Percentiles rank a stretch among this genome's conserved stretches.
These are phyloP conservation scores for Acleris cristana DNA, from an alignment of 2,888 invertebrate species.

Conservation along the genomic window DNA sequence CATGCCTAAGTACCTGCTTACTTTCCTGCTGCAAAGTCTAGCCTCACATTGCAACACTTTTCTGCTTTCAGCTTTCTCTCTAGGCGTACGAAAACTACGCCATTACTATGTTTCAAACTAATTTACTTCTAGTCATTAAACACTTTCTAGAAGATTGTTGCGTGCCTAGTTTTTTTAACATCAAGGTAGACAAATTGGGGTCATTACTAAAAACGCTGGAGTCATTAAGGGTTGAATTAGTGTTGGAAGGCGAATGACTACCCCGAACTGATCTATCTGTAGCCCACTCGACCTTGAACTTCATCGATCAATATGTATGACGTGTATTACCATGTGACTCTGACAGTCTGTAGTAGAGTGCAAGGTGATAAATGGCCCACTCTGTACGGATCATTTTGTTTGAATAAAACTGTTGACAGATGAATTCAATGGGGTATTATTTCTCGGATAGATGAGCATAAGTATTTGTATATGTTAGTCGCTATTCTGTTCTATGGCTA, in stretches of 20 bases:
- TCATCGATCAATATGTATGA: conserved; percentile 71
- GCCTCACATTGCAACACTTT: conserved; percentile 31
- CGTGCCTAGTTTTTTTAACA: conserved; percentile 36
- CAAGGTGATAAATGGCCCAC: conserved; percentile 60
- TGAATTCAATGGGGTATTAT: conserved; percentile 3
- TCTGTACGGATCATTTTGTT: conserved; percentile 47
- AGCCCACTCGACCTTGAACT: conserved; percentile 69
- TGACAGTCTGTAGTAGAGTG: conserved; percentile 51
- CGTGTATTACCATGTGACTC: conserved; percentile 50
- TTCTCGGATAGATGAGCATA: not conserved
- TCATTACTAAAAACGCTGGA: conserved; percentile 46
- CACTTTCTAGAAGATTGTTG: conserved; percentile 33
- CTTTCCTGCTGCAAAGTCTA: conserved; percentile 38
- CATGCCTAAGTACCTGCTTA: conserved; percentile 19
- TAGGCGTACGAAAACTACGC: conserved; percentile 10
- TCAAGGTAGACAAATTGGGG: conserved; percentile 47
- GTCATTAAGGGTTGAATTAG: conserved; percentile 53
- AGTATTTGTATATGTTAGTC: not conserved
- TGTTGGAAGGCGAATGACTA: conserved; percentile 49
- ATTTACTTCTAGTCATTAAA: conserved; percentile 30
- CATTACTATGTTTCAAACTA: conserved; percentile 22
- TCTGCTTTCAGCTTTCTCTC: conserved; percentile 49
- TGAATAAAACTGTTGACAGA: conserved; percentile 38
- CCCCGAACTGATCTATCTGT: conserved; percentile 42
- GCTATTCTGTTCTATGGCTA: conserved; percentile 24